A percentile compares a stretch with the other conserved stretches of the same genome.
These are phyloP conservation scores for Cyrtodaria siliqua DNA, from an alignment of 2,888 invertebrate genomes.

Conservation along the genomic window DNA sequence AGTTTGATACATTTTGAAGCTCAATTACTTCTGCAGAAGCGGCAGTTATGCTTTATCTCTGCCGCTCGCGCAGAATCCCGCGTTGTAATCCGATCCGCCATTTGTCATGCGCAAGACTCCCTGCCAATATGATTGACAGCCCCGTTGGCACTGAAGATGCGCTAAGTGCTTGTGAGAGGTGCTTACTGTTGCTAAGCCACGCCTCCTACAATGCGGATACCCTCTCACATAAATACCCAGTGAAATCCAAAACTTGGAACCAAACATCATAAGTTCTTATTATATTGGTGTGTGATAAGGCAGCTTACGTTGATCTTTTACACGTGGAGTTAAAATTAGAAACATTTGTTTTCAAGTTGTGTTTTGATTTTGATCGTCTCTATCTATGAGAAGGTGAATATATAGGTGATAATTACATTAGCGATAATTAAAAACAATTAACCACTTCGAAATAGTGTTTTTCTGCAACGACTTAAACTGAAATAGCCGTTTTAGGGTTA, in stretches of 20 bases:
- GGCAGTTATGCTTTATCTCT: slow-evolving; percentile 42
- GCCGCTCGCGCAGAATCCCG: slow-evolving; percentile 24
- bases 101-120: slow-evolving; percentile 50
- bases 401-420: slow-evolving; percentile 24
- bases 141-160: slow-evolving; percentile 9
- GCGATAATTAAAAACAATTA: slow-evolving; percentile 28
- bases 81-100: slow-evolving; percentile 42
- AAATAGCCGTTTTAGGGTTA: too few species aligned
- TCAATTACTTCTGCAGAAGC: slow-evolving; percentile 46
- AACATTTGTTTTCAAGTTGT: slow-evolving; percentile 30
- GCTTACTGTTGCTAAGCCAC: slow-evolving; percentile 19
- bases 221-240: slow-evolving; percentile 39
- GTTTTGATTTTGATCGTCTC: slow-evolving; percentile 25
- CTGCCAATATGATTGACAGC: slow-evolving; percentile 44
- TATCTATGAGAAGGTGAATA: slow-evolving; percentile 24
- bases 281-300: neutral
- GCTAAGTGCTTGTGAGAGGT: slow-evolving; percentile 17
- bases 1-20: slow-evolving; percentile 31
- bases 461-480: neutral
- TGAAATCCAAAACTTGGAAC: slow-evolving; percentile 7
- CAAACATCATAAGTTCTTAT: neutral
- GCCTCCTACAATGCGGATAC: slow-evolving; percentile 31
- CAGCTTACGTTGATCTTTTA: neutral
- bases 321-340: slow-evolving; percentile 60
- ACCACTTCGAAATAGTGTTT: neutral